phyloP scores from a whole-genome alignment of 2,113 vertebrate genomes.

The Synchiropus splendidus region DNA sequence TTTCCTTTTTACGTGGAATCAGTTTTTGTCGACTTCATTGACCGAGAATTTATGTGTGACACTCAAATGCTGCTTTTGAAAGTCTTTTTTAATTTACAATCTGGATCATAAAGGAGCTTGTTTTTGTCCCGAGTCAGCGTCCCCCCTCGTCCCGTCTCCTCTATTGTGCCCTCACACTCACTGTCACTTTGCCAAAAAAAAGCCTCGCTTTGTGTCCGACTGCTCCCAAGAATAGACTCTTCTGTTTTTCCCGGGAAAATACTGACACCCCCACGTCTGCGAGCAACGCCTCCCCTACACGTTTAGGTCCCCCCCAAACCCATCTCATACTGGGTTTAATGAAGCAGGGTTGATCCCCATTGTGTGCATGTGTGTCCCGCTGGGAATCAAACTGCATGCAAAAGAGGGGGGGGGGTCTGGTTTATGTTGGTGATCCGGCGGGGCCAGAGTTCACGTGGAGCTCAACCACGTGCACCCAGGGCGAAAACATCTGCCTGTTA shows the following conservation, averaged over 20 bases:
- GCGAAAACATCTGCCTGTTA: conserved; percentile 27
- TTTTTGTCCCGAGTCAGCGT: conserved; percentile 15
- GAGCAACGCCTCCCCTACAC: conserved; percentile 5
- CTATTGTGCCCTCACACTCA: conserved; percentile 18
- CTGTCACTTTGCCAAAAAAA: conserved; percentile 19
- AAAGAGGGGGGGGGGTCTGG: conserved; percentile 25
- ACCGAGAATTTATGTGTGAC: too few species aligned
- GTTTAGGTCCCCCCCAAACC: not conserved
- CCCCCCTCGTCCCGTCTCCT: conserved; percentile 1
- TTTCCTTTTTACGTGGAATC: too few species aligned
- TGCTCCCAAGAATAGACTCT: conserved; percentile 26
- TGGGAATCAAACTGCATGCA: conserved; percentile 47
- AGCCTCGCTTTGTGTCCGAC: conserved; percentile 38
- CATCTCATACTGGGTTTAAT: conserved; percentile 54
- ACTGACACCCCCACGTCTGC: conserved; percentile 16
- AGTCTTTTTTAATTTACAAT: too few species aligned
- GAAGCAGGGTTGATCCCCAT: conserved; percentile 61
- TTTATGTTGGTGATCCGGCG: conserved; percentile 35
- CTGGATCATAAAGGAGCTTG: too few species aligned
- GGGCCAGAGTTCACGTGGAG: conserved; percentile 33
- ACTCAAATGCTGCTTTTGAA: too few species aligned
- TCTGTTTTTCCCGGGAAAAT: conserved; percentile 51
- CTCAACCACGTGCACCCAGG: conserved; percentile 30
- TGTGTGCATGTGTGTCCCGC: conserved; percentile 57
- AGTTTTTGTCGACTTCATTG: too few species aligned